Evolutionary conservation across 2,888 invertebrate species (phyloP).

Genomic region (Lasioglossum malachurum): DNA sequence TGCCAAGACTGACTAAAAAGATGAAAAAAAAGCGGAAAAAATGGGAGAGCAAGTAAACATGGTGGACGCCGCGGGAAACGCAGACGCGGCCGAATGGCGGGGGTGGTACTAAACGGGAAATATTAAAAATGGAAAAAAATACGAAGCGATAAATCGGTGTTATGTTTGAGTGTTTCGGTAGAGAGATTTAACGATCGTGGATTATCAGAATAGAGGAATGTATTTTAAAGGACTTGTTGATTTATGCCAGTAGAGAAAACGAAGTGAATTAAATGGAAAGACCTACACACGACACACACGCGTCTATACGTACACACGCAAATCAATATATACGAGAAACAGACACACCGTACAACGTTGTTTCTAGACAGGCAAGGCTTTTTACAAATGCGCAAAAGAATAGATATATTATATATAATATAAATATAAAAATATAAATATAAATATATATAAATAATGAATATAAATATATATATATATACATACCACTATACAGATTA

Average conservation of each 20-base stretch:
- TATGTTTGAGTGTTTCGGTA: constrained; percentile 84
- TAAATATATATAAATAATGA: constrained; percentile 63
- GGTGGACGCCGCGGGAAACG: background rate
- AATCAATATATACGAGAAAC: constrained; percentile 47
- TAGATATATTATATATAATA: constrained; percentile 73
- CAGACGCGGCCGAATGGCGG: constrained; percentile 1
- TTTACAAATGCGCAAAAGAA: constrained; percentile 81
- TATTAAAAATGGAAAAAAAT: constrained; percentile 41
- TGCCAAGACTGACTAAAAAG: constrained; percentile 79
- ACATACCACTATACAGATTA: constrained; percentile 56
- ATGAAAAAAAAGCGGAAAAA: background rate
- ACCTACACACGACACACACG: constrained; percentile 7
- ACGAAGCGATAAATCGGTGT: constrained; percentile 79
- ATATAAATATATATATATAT: constrained; percentile 54
- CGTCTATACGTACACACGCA: constrained; percentile 25
- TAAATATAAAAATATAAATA: constrained; percentile 60
- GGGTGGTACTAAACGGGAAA: constrained; percentile 28
- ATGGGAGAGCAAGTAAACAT: background rate
- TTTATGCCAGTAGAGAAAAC: constrained; percentile 80
- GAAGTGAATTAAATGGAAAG: constrained; percentile 13
- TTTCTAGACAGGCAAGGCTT: constrained; percentile 81
- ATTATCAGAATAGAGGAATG: constrained; percentile 80
- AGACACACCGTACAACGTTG: constrained; percentile 73
- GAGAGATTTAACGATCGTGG: constrained; percentile 83
- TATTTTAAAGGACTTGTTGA: constrained; percentile 83